Conservation (phyloP, 2,888 invertebrate species). For the Polietes domitor region DNA sequence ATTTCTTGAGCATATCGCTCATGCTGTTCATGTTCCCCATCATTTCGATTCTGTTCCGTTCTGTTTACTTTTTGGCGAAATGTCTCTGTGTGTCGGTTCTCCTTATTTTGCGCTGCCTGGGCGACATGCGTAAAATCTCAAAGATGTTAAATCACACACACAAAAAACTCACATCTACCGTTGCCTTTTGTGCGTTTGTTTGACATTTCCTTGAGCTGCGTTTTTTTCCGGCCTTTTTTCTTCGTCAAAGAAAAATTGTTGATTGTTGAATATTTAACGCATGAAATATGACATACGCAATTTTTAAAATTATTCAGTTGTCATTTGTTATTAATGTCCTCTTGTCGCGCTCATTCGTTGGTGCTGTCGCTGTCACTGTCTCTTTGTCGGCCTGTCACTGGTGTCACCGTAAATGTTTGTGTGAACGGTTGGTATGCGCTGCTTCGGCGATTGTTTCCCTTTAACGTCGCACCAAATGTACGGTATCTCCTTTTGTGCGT, state of each 20-base stretch:
- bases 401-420: conserved; percentile 4
- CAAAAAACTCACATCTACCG: conserved; percentile 30
- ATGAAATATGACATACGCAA: conserved; percentile 69
- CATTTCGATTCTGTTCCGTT: conserved; percentile 56
- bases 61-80: conserved; percentile 52
- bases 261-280: conserved; percentile 68
- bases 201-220: conserved; percentile 28
- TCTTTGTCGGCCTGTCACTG: background rate
- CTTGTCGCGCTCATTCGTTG: background rate
- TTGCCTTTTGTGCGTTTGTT: conserved; percentile 25
- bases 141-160: conserved; percentile 39
- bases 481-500: conserved; percentile 18
- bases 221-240: conserved; percentile 57
- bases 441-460: background rate
- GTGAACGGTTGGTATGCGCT: too few species aligned
- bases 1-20: too few species aligned
- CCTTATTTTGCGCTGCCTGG: background rate
- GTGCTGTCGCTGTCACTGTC: conserved; percentile 12
- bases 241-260: conserved; percentile 64
- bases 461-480: background rate
- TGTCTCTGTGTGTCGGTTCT: conserved; percentile 1
- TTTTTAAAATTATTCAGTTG: conserved; percentile 70
- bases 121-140: conserved; percentile 51
- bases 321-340: conserved; percentile 67
- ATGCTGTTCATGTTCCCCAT: conserved; percentile 21